These are phyloP conservation scores for Temnothorax longispinosus DNA, from an alignment of 1,140 invertebrate species.

Conservation along the genomic window DNA sequence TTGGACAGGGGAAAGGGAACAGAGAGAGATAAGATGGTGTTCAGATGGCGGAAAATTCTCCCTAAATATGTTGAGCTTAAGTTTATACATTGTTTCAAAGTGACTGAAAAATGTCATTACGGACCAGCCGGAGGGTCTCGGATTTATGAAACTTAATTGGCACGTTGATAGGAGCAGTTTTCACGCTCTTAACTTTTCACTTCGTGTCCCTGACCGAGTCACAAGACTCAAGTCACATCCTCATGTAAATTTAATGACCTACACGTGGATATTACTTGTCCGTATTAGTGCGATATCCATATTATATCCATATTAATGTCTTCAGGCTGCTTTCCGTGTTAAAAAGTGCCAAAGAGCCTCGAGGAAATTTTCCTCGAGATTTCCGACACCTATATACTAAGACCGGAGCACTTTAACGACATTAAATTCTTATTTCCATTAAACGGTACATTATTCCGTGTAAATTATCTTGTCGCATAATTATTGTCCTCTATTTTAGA, in stretches of 20 bases:
- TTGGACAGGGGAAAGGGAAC: neutral
- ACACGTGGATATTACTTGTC: conserved; percentile 67
- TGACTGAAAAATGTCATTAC: conserved; percentile 59
- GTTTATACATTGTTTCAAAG: conserved; percentile 62
- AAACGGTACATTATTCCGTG: neutral
- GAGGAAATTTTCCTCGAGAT: conserved; percentile 49
- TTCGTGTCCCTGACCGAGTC: conserved; percentile 56
- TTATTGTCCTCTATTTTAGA: neutral
- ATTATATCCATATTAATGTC: conserved; percentile 68
- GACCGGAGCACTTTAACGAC: conserved; percentile 22
- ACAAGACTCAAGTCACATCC: conserved; percentile 58
- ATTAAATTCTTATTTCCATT: conserved; percentile 24
- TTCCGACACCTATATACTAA: conserved; percentile 16
- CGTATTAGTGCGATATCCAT: conserved; percentile 34
- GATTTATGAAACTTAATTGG: conserved; percentile 72
- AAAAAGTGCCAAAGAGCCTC: conserved; percentile 59
- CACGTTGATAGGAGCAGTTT: conserved; percentile 71
- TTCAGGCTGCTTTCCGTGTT: conserved; percentile 25
- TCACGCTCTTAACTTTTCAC: conserved; percentile 75
- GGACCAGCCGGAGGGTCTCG: conserved; percentile 19
- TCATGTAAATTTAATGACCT: conserved; percentile 80
- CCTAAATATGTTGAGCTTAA: conserved; percentile 50
- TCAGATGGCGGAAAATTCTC: conserved; percentile 20
- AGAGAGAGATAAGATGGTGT: neutral
- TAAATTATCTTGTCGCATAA: neutral